Base-by-base conservation (phyloP, 1,140 invertebrate species). In the Trinorchestia longiramus region DNA sequence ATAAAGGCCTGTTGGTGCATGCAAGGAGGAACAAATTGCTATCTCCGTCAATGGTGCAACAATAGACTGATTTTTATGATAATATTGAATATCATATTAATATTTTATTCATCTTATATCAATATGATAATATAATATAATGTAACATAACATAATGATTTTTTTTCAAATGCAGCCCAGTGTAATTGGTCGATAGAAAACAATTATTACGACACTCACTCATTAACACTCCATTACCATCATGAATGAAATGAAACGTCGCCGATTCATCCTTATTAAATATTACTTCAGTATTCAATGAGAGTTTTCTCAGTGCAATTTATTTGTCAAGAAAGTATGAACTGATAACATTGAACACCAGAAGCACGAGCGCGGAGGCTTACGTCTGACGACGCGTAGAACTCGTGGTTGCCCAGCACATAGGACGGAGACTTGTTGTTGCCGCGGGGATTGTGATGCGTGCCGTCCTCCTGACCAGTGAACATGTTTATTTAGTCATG, bases 381-480 rank as follows among this genome's bases (percentile, higher is more conserved):
- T 44, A 94, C 92, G 36, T 94, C 92, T 28, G 92, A 94, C 4
- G 92, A 45, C 36, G 44, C 92, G 44, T 94, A 47, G 44, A 94
- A 94, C 43, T 94, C 92, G 19, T 43, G 43, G 44, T 94, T 94
- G 41, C 92, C 92, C 3, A 45, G 92, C 6, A 40, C 6, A 44
- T 94, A 94, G 6, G 92, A 94, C 6, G 92, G 92, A 8, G 92
- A 45, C 44, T 94, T 94, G 92, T 8, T 23, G 43, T 11, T 45
- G 92, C 92, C 92, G 43, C 92, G 43, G 15, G 92, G 43, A 44
- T 94, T 94, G 92, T 94, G 92, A 44, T 94, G 47, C 3, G 44
- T 47, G 40, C 92, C 92, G 43, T 94, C 92, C 43, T 1, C 92
- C 92, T 94, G 92, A 91, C 87, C 11, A 17, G 28, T 42, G 19